Conservation (phyloP, 2,888 invertebrate genomes). For the Pyrgus malvae region DNA sequence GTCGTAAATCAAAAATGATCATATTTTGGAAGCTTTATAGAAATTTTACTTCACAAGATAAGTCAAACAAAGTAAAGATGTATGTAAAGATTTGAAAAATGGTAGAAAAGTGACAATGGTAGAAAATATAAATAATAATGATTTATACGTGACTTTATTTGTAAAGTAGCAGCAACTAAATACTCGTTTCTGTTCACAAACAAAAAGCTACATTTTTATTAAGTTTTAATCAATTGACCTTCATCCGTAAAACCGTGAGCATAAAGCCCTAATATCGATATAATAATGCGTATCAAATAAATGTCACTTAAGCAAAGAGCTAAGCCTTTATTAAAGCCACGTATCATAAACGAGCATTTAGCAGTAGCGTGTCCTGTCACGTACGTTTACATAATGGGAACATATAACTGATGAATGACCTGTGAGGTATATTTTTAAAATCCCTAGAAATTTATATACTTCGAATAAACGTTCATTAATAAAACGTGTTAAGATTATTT, state of each 20-base stretch:
- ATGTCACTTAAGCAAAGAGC: constrained; percentile 3
- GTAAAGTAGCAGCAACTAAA: too few species aligned
- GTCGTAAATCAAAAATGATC: too few species aligned
- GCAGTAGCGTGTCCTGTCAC: constrained; percentile 14
- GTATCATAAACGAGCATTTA: constrained; percentile 20
- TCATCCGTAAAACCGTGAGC: background rate
- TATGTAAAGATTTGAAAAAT: too few species aligned
- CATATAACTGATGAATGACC: constrained; percentile 13
- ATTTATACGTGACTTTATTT: too few species aligned
- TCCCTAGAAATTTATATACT: background rate
- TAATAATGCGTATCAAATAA: constrained; percentile 14
- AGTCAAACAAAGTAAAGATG: too few species aligned
- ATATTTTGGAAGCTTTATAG: too few species aligned
- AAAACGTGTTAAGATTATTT: background rate
- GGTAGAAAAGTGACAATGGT: too few species aligned
- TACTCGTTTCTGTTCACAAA: background rate
- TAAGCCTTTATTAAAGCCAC: constrained; percentile 19
- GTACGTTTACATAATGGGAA: constrained; percentile 4
- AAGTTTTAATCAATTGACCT: background rate
- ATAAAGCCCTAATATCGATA: background rate
- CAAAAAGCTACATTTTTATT: background rate
- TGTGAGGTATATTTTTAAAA: constrained; percentile 2
- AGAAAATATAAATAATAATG: too few species aligned
- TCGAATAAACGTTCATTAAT: background rate
- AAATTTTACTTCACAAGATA: too few species aligned